Conservation (phyloP, 2,888 invertebrate genomes). For the Perdita meconis region DNA sequence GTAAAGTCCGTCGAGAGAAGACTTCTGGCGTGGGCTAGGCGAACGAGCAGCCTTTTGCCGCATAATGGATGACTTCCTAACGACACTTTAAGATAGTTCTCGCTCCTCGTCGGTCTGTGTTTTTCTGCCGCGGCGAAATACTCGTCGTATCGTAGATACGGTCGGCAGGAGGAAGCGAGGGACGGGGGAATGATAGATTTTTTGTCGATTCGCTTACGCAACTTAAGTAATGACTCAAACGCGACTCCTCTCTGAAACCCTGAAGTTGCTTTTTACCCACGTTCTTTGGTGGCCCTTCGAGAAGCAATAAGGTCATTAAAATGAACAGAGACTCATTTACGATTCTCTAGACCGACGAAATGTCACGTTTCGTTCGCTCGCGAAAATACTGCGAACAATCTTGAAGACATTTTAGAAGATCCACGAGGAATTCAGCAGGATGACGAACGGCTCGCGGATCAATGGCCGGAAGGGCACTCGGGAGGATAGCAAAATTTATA, state of each 20-base stretch:
- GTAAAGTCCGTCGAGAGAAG: constrained; percentile 69
- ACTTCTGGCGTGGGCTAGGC: constrained; percentile 74
- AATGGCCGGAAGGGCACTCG: constrained; percentile 21
- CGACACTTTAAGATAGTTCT: constrained; percentile 82
- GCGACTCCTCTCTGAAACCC: constrained; percentile 39
- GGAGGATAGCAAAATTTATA: constrained; percentile 47
- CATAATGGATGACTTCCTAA: constrained; percentile 82
- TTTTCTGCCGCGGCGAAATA: constrained; percentile 64
- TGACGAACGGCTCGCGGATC: constrained; percentile 33
- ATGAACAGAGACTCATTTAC: too few relatives aligned
- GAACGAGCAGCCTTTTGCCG: constrained; percentile 74
- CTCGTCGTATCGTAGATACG: constrained; percentile 20
- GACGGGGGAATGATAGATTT: constrained; percentile 78
- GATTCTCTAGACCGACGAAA: too few relatives aligned
- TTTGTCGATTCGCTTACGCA: constrained; percentile 53
- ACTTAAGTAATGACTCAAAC: constrained; percentile 66
- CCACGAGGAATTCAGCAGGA: constrained; percentile 9
- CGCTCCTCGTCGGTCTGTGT: constrained; percentile 68
- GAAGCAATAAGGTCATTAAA: too few relatives aligned
- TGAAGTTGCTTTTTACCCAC: too few relatives aligned
- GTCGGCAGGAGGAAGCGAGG: constrained; percentile 39
- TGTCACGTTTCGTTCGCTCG: too few relatives aligned
- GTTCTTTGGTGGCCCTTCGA: too few relatives aligned
- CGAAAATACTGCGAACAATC: too few relatives aligned
- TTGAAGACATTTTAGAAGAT: neutral